Percentiles rank a stretch among this genome's conserved stretches.
phyloP scores from a whole-genome alignment of 2,113 vertebrate genomes.

The Junco hyemalis region DNA sequence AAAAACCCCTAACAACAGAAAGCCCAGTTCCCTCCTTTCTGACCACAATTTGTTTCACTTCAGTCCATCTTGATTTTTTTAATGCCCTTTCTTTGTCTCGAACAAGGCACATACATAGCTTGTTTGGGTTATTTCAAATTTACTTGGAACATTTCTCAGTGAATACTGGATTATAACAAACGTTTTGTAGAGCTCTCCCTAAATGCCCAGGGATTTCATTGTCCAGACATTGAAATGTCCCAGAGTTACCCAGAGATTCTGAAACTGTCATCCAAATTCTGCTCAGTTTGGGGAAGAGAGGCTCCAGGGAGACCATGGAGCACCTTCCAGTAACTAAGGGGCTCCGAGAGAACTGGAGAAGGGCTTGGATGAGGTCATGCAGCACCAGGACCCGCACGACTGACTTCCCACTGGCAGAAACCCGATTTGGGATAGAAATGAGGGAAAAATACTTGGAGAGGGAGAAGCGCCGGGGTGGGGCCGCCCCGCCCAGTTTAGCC shows the following conservation, averaged over 20 bases:
- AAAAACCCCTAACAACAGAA: neutral
- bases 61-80: neutral
- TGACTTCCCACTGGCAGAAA: fast-evolving
- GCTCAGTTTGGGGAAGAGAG: neutral
- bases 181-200: neutral
- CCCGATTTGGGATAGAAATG: fast-evolving
- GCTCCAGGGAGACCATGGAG: neutral
- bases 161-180: neutral
- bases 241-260: neutral
- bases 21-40: neutral
- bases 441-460: fast-evolving
- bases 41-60: neutral
- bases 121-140: neutral
- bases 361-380: fast-evolving
- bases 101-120: neutral
- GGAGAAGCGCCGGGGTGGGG: fast-evolving
- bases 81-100: neutral
- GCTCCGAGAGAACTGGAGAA: neutral
- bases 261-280: neutral
- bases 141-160: neutral
- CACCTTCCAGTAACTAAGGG: too few relatives aligned
- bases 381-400: fast-evolving
- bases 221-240: neutral
- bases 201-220: neutral
- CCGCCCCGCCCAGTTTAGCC: fast-evolving